Percentiles rank a stretch among this genome's conserved stretches.
phyloP scores from a whole-genome alignment of 2,888 invertebrate genomes.

The Orchesella flavescens region DNA sequence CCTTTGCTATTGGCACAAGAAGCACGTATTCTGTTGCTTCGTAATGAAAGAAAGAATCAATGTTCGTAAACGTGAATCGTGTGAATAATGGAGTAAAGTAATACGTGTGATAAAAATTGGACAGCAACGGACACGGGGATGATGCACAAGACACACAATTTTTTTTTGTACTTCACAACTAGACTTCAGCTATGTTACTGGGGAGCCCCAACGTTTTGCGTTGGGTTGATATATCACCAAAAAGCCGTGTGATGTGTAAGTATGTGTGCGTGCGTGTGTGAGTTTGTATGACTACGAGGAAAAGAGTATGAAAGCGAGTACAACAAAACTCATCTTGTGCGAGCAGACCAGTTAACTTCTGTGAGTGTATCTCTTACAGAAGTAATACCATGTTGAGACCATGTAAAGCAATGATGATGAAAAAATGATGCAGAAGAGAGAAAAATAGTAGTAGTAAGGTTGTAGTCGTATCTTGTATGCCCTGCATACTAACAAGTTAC shows the following conservation, averaged over 20 bases:
- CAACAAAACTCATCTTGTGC: background rate
- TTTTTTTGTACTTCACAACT: slow-evolving; percentile 2
- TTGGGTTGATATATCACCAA: background rate
- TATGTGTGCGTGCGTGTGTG: no score
- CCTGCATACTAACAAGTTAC: background rate
- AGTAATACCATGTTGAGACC: background rate
- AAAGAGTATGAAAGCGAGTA: no score
- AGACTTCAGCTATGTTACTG: slow-evolving; percentile 43
- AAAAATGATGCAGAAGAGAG: background rate
- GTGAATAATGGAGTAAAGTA: background rate
- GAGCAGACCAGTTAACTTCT: background rate
- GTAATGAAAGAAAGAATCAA: no score
- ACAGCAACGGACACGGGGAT: background rate
- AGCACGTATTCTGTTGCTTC: background rate
- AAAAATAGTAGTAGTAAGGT: background rate
- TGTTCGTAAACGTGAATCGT: background rate
- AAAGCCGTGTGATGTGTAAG: background rate
- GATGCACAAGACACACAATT: background rate
- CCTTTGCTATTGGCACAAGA: background rate
- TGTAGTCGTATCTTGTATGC: no score
- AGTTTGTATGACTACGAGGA: no score
- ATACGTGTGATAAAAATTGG: background rate
- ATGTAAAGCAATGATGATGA: background rate
- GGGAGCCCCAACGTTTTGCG: background rate
- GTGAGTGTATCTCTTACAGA: background rate